Percentiles rank a stretch among this genome's conserved stretches.
Evolutionary conservation across 2,797 vertebrate genomes (phyloP).

Genomic region (Eulemur albifrons): DNA sequence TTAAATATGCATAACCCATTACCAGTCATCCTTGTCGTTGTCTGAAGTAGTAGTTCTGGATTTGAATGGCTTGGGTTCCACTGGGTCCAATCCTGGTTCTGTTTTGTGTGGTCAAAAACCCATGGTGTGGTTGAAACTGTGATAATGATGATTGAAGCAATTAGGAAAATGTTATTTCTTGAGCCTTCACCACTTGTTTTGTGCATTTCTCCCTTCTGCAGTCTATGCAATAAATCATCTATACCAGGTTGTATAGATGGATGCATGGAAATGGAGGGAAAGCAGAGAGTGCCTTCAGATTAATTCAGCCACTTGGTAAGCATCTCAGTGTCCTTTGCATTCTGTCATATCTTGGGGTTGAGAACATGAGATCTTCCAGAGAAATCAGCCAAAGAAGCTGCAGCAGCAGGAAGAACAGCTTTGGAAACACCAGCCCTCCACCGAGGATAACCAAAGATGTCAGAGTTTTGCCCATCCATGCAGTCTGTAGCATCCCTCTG

Average conservation of each 20-base stretch:
- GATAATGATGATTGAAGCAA: slow-evolving; percentile 73
- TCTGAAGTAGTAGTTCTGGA: slow-evolving; percentile 47
- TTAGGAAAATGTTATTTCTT: slow-evolving; percentile 66
- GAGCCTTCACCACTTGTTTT: background rate
- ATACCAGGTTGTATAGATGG: slow-evolving; percentile 58
- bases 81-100: background rate
- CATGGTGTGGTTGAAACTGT: slow-evolving; percentile 63
- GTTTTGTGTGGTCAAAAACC: slow-evolving; percentile 15
- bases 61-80: slow-evolving; percentile 9
- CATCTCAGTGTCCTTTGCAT: slow-evolving; percentile 61
- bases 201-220: slow-evolving; percentile 30
- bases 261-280: background rate
- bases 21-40: slow-evolving; percentile 71
- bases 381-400: slow-evolving; percentile 49
- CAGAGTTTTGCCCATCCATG: background rate
- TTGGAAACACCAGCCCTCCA: slow-evolving; percentile 69
- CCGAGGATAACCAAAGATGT: background rate
- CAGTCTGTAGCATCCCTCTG: background rate
- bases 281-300: slow-evolving; percentile 41
- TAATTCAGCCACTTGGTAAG: slow-evolving; percentile 17
- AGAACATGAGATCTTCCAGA: slow-evolving; percentile 70
- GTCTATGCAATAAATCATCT: slow-evolving; percentile 54
- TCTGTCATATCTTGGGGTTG: slow-evolving; percentile 16
- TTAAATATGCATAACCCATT: slow-evolving; percentile 57
- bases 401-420: slow-evolving; percentile 37